Percentiles rank a stretch among this genome's conserved stretches.
Evolutionary conservation across 1,140 invertebrate genomes (phyloP).

Genomic region (Aphaenogaster floridana): DNA sequence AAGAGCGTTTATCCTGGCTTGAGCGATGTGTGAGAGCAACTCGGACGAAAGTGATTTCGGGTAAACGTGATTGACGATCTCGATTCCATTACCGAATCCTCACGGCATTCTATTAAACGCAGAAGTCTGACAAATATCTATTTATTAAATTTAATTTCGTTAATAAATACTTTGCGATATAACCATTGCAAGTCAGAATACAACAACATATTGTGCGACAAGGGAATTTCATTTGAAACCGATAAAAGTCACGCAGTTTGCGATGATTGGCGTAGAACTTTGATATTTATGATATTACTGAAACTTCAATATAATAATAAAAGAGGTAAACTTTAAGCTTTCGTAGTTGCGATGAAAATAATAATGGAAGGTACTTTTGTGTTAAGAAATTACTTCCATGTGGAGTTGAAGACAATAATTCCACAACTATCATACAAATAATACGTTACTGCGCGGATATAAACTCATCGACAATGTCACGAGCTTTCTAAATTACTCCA

Average conservation of each 20-base stretch:
- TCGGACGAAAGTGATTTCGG: slow-evolving; percentile 29
- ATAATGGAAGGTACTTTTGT: background rate
- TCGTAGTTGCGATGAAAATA: slow-evolving; percentile 5
- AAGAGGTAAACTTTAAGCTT: background rate
- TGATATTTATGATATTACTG: background rate
- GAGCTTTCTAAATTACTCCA: slow-evolving; percentile 38
- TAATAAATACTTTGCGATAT: background rate
- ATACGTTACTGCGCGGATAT: slow-evolving; percentile 11
- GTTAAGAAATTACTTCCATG: background rate
- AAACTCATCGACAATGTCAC: slow-evolving; percentile 21
- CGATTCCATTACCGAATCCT: background rate
- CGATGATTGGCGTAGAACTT: background rate
- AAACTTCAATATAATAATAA: slow-evolving; percentile 14
- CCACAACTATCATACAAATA: slow-evolving; percentile 1
- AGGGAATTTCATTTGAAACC: background rate
- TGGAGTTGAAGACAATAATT: background rate
- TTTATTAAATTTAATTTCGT: slow-evolving; percentile 24
- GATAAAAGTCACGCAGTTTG: background rate
- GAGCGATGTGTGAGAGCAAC: slow-evolving; percentile 32
- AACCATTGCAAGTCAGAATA: background rate
- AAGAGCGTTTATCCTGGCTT: slow-evolving; percentile 51
- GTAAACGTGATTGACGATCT: slow-evolving; percentile 40
- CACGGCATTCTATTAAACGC: slow-evolving; percentile 3
- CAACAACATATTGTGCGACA: background rate
- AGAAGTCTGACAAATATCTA: slow-evolving; percentile 12